These are phyloP conservation scores for Orgyia antiqua DNA, from an alignment of 2,888 invertebrate genomes.

Conservation along the genomic window DNA sequence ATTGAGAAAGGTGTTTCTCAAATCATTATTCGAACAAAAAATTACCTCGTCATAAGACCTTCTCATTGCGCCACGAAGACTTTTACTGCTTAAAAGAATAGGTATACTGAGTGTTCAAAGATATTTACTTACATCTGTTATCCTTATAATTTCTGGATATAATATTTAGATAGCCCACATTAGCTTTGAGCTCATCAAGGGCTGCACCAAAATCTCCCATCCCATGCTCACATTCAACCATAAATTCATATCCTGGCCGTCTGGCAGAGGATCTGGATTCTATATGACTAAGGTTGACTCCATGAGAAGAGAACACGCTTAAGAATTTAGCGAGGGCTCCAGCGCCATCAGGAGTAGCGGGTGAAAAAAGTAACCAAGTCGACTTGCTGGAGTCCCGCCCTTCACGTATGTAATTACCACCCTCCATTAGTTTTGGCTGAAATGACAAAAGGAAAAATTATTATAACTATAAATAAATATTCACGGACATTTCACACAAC, in stretches of 20 bases:
- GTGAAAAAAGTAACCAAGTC: slow-evolving; percentile 92
- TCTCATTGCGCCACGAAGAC: too few species aligned
- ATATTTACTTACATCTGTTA: slow-evolving; percentile 79
- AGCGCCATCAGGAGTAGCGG: slow-evolving; percentile 86
- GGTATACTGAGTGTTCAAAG: too few species aligned
- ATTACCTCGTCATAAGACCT: too few species aligned
- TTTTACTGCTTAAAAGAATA: too few species aligned
- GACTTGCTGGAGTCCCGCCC: slow-evolving; percentile 86
- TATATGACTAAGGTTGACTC: slow-evolving; percentile 93
- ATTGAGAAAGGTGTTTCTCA: too few species aligned
- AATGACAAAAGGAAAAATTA: slow-evolving; percentile 7
- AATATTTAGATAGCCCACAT: slow-evolving; percentile 89
- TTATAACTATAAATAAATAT: not conserved
- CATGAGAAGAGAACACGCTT: slow-evolving; percentile 89
- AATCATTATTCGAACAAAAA: too few species aligned
- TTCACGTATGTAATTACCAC: slow-evolving; percentile 90
- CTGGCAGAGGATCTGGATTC: slow-evolving; percentile 93
- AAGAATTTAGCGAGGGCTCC: slow-evolving; percentile 94
- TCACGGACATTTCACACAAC: too few species aligned
- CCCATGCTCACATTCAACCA: slow-evolving; percentile 92
- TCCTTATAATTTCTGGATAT: slow-evolving; percentile 93
- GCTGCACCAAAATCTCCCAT: slow-evolving; percentile 86
- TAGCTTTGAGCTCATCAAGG: slow-evolving; percentile 83
- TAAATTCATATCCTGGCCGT: slow-evolving; percentile 92
- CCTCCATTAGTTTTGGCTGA: slow-evolving; percentile 88